Percentiles rank a stretch among this genome's conserved stretches.
These are phyloP conservation scores for Drosophila koepferae DNA, from an alignment of 2,888 invertebrate species.

Conservation along the genomic window DNA sequence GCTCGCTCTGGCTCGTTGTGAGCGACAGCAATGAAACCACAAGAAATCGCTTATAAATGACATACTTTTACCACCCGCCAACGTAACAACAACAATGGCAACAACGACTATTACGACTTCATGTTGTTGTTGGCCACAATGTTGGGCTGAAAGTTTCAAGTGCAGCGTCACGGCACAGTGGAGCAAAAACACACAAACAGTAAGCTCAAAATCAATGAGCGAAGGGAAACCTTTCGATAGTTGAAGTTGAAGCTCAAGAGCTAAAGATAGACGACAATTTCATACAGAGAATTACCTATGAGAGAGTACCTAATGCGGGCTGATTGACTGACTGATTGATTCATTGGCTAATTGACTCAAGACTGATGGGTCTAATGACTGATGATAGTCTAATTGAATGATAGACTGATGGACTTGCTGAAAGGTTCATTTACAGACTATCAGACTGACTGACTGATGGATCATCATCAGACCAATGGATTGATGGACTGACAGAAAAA, in stretches of 20 bases:
- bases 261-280: background rate
- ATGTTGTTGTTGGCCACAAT: constrained; percentile 53
- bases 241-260: background rate
- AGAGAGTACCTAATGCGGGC: no score
- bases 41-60: constrained; percentile 59
- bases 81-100: constrained; percentile 20
- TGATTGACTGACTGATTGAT: background rate
- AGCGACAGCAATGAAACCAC: constrained; percentile 46
- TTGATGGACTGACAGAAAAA: background rate
- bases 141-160: constrained; percentile 55
- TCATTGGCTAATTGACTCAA: background rate
- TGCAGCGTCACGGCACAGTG: constrained; percentile 58
- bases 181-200: background rate
- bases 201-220: background rate
- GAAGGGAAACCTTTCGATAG: no score
- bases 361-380: background rate
- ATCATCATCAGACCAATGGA: background rate
- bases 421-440: background rate
- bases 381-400: background rate
- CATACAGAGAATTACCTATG: no score
- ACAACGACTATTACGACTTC: constrained; percentile 43
- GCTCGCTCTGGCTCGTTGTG: background rate
- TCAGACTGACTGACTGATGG: background rate
- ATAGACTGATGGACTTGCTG: background rate
- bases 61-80: constrained; percentile 39